Conservation (phyloP, 2,797 vertebrate species). For the Pangasius macronema region DNA sequence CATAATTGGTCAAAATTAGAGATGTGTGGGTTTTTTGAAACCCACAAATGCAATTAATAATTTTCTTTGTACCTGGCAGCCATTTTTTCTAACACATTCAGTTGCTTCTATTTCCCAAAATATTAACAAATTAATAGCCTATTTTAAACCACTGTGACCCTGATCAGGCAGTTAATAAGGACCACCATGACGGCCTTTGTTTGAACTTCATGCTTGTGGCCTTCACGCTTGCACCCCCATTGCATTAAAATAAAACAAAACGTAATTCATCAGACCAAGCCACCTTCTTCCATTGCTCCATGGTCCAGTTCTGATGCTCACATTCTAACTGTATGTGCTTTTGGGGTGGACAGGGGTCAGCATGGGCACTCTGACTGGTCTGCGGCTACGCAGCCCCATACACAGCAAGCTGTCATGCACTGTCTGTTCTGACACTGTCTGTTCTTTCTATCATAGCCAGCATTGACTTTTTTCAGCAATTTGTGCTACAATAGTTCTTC, state of each 20-base stretch:
- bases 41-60: not conserved
- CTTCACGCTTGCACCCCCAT: not conserved
- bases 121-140: not conserved
- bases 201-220: not conserved
- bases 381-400: too few relatives aligned
- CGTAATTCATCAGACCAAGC: too few relatives aligned
- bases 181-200: not conserved
- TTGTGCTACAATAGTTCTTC: too few relatives aligned
- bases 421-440: too few relatives aligned
- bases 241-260: not conserved
- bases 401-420: too few relatives aligned
- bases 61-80: not conserved
- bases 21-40: not conserved
- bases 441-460: too few relatives aligned
- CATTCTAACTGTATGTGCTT: too few relatives aligned
- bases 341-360: too few relatives aligned
- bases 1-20: not conserved
- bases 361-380: too few relatives aligned
- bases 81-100: not conserved
- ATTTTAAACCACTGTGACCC: not conserved
- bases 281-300: too few relatives aligned
- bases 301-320: too few relatives aligned
- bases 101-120: not conserved
- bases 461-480: too few relatives aligned
- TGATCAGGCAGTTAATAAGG: not conserved